phyloP scores from a whole-genome alignment of 2,888 invertebrate genomes.

The Hybos culiciformis region DNA sequence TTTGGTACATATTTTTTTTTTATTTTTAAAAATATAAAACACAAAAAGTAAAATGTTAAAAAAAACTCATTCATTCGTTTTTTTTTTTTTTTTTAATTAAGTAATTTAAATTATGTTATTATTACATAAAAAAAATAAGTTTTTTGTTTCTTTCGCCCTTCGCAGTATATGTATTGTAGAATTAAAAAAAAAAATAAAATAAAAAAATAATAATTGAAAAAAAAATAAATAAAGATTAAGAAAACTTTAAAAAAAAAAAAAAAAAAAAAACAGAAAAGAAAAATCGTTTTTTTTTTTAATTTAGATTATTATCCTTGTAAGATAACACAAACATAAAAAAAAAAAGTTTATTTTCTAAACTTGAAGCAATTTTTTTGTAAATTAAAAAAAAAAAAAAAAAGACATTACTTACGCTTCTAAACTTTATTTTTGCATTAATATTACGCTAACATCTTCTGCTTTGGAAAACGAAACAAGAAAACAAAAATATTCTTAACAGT shows the following conservation, averaged over 20 bases:
- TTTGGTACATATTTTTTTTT: not conserved
- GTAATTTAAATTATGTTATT: conserved; percentile 1
- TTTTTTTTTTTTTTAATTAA: not conserved
- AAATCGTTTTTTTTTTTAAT: conserved; percentile 11
- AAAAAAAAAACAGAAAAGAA: conserved; percentile 5
- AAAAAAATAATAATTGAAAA: conserved; percentile 25
- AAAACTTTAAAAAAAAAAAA: conserved; percentile 12
- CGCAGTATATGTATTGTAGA: conserved; percentile 38
- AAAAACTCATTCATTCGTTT: not conserved
- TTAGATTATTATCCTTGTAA: not conserved
- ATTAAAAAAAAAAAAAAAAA: not conserved
- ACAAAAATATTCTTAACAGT: too few relatives aligned
- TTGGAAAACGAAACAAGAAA: too few relatives aligned
- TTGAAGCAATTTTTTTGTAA: not conserved
- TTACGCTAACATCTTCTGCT: too few relatives aligned
- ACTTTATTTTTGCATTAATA: not conserved
- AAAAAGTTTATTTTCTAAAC: not conserved
- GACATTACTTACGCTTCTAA: too few relatives aligned
- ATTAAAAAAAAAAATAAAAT: conserved; percentile 32
- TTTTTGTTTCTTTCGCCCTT: conserved; percentile 31
- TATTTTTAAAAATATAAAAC: not conserved
- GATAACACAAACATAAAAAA: conserved; percentile 5
- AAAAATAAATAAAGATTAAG: conserved; percentile 14
- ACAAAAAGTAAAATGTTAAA: not conserved
- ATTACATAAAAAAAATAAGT: conserved; percentile 4